Conservation (phyloP, 2,113 vertebrate species). For the Centropristis striata region DNA sequence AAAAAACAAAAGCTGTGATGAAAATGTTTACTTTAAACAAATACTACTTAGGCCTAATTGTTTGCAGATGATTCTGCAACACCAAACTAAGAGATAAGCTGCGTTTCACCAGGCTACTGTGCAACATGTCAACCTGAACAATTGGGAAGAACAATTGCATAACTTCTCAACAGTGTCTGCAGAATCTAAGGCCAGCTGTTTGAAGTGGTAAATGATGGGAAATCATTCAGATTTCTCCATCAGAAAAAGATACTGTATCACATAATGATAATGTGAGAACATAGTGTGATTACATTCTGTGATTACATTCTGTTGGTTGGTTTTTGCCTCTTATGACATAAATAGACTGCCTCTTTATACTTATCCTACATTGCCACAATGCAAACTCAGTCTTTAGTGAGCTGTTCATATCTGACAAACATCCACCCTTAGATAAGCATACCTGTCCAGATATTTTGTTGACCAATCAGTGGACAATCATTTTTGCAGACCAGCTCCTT, state of each 20-base stretch:
- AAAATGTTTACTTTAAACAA: constrained; percentile 16
- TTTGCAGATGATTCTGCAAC: not conserved
- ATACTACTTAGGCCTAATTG: not conserved
- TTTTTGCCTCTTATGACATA: not conserved
- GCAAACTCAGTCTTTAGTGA: not conserved
- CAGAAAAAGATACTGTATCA: not conserved
- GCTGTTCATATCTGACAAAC: not conserved
- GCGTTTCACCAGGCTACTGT: not conserved
- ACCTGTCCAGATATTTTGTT: too few species aligned
- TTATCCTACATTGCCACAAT: not conserved
- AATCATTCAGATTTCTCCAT: not conserved
- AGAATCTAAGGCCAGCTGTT: not conserved
- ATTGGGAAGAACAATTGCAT: not conserved
- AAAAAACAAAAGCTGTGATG: not conserved
- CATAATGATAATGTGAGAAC: not conserved
- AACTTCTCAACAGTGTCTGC: not conserved
- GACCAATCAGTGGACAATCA: too few species aligned
- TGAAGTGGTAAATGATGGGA: not conserved
- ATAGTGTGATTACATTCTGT: not conserved
- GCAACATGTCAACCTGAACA: not conserved
- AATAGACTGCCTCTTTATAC: not conserved
- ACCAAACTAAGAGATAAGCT: not conserved
- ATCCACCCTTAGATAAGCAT: not conserved
- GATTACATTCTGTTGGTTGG: not conserved
- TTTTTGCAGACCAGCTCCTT: too few species aligned